These are phyloP conservation scores for Dryobotodes eremita DNA, from an alignment of 2,888 invertebrate species.

Conservation along the genomic window DNA sequence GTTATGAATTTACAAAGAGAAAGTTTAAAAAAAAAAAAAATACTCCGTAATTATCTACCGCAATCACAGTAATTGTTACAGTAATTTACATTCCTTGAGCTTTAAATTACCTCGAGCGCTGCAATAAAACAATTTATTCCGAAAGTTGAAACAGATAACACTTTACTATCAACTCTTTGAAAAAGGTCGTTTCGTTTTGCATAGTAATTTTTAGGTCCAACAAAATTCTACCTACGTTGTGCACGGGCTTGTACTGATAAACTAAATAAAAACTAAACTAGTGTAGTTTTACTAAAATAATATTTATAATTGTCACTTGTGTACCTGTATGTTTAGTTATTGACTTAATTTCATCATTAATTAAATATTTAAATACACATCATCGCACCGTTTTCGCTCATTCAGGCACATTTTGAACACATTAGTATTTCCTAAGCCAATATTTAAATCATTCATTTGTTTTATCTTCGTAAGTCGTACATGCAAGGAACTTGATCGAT, in stretches of 20 bases:
- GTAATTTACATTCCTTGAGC: conserved; percentile 57
- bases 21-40: too few relatives aligned
- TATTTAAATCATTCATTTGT: conserved; percentile 6
- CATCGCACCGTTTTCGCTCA: conserved; percentile 39
- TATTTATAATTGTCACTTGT: conserved; percentile 26
- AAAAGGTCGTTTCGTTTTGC: conserved; percentile 61
- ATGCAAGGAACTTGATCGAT: conserved; percentile 18
- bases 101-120: conserved; percentile 49
- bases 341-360: conserved; percentile 36
- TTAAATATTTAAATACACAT: conserved; percentile 28
- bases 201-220: conserved; percentile 64
- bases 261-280: conserved; percentile 31
- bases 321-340: conserved; percentile 59
- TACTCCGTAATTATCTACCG: conserved; percentile 58
- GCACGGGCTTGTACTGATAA: conserved; percentile 28
- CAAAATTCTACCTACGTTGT: conserved; percentile 43
- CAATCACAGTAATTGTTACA: conserved; percentile 56
- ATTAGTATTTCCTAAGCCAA: conserved; percentile 8
- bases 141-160: conserved; percentile 70
- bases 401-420: conserved; percentile 38
- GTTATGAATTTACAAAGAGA: not conserved
- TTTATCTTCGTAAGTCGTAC: not conserved
- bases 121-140: conserved; percentile 70
- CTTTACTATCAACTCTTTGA: conserved; percentile 60
- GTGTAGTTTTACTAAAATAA: conserved; percentile 18